phyloP scores from a whole-genome alignment of 2,113 vertebrate genomes.

The Pangasianodon hypophthalmus region DNA sequence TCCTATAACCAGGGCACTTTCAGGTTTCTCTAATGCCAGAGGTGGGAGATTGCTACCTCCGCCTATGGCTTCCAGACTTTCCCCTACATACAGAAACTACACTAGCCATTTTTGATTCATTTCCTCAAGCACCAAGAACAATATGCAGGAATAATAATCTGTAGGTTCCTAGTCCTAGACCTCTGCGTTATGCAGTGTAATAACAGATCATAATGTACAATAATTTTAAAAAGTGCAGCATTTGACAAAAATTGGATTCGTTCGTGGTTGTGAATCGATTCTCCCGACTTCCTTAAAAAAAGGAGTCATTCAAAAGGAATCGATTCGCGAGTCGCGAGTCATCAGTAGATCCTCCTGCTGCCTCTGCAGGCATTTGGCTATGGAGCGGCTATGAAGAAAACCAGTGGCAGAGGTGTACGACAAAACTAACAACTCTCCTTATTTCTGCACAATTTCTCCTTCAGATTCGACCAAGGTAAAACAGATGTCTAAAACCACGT shows the following conservation, averaged over 20 bases:
- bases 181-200: not conserved
- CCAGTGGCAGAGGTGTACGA: not conserved
- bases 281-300: not conserved
- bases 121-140: not conserved
- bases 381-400: slow-evolving; percentile 6
- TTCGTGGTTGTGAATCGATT: not conserved
- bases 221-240: not conserved
- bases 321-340: not conserved
- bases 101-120: not conserved
- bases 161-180: too few relatives aligned
- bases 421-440: not conserved
- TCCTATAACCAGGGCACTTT: too few relatives aligned
- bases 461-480: slow-evolving; percentile 37
- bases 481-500: not conserved
- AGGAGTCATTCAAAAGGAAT: not conserved
- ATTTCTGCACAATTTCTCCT: not conserved
- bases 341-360: not conserved
- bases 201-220: not conserved
- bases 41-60: too few relatives aligned
- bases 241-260: not conserved
- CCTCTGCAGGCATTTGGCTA: not conserved
- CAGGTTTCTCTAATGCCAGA: too few relatives aligned
- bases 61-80: too few relatives aligned
- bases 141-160: not conserved
- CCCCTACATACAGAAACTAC: too few relatives aligned